Percentiles rank a stretch among this genome's conserved stretches.
These are phyloP conservation scores for Morbakka virulenta DNA, from an alignment of 30 jellyfish, hydroid and myxozoan species.

Conservation along the genomic window DNA sequence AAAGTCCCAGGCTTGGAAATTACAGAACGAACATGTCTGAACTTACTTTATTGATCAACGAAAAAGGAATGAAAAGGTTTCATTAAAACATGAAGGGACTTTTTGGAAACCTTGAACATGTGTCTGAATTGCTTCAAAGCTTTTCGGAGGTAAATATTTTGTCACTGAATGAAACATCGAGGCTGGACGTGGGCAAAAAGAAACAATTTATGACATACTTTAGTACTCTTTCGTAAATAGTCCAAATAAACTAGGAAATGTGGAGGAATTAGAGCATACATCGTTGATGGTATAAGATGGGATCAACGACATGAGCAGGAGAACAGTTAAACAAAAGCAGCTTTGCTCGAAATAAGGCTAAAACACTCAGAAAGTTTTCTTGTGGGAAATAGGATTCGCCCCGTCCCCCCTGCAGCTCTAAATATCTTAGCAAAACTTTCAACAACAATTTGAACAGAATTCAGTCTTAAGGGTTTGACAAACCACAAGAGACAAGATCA, in stretches of 20 bases:
- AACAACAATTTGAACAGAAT: neutral
- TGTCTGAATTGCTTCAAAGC: slow-evolving; percentile 58
- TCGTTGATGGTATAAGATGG: slow-evolving; percentile 60
- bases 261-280: slow-evolving; percentile 65
- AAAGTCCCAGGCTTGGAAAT: slow-evolving; percentile 59
- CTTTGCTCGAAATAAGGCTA: slow-evolving; percentile 41
- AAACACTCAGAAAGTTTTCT: slow-evolving; percentile 11
- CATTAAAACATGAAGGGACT: slow-evolving; percentile 69
- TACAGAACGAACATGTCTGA: slow-evolving; percentile 32
- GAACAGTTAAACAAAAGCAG: slow-evolving; percentile 34
- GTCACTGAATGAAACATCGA: slow-evolving; percentile 62
- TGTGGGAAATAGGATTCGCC: slow-evolving; percentile 34
- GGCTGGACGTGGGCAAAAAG: slow-evolving; percentile 42
- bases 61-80: slow-evolving; percentile 46
- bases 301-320: slow-evolving; percentile 53
- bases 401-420: slow-evolving; percentile 37
- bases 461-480: slow-evolving; percentile 8
- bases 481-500: slow-evolving; percentile 23
- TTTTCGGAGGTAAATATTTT: slow-evolving; percentile 55
- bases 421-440: slow-evolving; percentile 21
- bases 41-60: slow-evolving; percentile 19
- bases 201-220: slow-evolving; percentile 40
- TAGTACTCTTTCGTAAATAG: slow-evolving; percentile 50
- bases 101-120: slow-evolving; percentile 56
- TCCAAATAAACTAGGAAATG: slow-evolving; percentile 62